Percentiles rank a stretch among this genome's conserved stretches.
Conservation (phyloP, 2,113 vertebrate genomes). For the Melospiza georgiana region DNA sequence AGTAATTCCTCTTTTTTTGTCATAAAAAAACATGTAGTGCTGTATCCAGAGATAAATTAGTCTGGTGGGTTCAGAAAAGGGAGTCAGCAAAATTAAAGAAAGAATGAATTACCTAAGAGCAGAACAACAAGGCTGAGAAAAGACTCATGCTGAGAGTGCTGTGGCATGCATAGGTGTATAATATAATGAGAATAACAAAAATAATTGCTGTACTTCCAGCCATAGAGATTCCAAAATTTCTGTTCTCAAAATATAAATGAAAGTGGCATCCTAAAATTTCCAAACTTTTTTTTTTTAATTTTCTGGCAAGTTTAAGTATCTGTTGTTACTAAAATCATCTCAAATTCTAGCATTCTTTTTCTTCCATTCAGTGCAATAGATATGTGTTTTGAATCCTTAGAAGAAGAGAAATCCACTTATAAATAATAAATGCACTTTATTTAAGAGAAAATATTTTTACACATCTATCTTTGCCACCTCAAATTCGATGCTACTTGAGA, state of each 20-base stretch:
- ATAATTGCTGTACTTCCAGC: background rate
- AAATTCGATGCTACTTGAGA: background rate
- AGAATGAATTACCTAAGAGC: background rate
- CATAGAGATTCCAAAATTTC: background rate
- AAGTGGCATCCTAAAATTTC: background rate
- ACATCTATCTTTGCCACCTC: background rate
- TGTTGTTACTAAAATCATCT: background rate
- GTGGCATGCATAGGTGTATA: background rate
- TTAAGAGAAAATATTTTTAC: background rate
- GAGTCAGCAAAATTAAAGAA: conserved; percentile 33
- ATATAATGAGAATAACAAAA: conserved; percentile 6
- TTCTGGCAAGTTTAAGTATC: background rate
- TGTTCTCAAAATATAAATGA: background rate
- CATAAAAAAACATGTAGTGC: background rate
- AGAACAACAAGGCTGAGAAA: background rate
- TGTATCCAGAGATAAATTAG: conserved; percentile 15
- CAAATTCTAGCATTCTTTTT: background rate
- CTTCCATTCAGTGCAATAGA: background rate
- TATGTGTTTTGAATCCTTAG: background rate
- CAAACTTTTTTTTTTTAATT: background rate
- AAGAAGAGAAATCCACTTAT: background rate
- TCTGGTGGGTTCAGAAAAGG: background rate
- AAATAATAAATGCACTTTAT: background rate
- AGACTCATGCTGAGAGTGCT: background rate
- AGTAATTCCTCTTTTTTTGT: conserved; percentile 16